Base-by-base conservation (phyloP, 2,113 vertebrate species). In the Empidonax traillii region DNA sequence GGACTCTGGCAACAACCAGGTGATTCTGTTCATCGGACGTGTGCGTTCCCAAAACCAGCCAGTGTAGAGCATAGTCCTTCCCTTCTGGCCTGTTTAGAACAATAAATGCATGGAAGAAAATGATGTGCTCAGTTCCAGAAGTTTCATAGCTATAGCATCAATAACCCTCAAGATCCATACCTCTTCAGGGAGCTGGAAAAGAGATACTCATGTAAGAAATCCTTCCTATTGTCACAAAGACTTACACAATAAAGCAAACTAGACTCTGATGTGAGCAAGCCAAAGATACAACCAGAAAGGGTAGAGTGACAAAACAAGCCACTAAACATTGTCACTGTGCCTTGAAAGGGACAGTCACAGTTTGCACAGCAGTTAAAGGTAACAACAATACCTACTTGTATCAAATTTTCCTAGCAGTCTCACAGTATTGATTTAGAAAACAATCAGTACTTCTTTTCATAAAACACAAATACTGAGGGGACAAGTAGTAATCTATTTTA, bases 1-100 rank as follows among this genome's bases (percentile, higher is more conserved):
- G 99, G 78, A 99, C 99, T 39, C 98, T 99, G 85, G 99, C 99
- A 74, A 99, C 99, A 78, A 99, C 99, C 31, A 99, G 98, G 96
- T 99, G 99, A 97, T 99, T 99, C 98, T 99, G 99, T 84, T 99
- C 99, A 94, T 99, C 99, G 4, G 99, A 99, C 0, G 98, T 99
- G 94, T 99, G 99, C 2, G 99, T 99, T 15, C 99, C 99, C 94
- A 99, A 93, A 93, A 99, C 98, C 96, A 99, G 97, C 96, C 99
- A 98, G 92, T 99, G 99, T 31, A 99, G 95, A 6, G 98, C 97
- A 61, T 99, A 99, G 96, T 99, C 99, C 96, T 99, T 99, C 93
- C 99, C 99, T 96, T 99, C 99, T 2, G 98, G 98, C 95, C 99
- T 99, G 97, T 85, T 97, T 31, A 86, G 65, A 97, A 89, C 21